Conservation (phyloP, 2,113 vertebrate species). For the Callithrix jacchus region DNA sequence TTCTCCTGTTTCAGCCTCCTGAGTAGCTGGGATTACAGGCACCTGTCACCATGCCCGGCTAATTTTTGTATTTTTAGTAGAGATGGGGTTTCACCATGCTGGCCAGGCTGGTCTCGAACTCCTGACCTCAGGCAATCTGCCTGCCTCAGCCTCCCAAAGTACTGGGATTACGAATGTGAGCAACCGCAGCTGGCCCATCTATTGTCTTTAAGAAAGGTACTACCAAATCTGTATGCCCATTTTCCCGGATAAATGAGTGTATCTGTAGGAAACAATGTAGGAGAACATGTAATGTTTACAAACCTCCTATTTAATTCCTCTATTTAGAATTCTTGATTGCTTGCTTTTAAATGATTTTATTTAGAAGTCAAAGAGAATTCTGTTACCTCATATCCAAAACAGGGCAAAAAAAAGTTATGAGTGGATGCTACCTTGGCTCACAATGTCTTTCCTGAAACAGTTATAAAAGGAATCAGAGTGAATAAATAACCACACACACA, state of each 20-base stretch:
- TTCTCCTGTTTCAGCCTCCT: too few species aligned
- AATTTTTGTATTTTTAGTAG: too few species aligned
- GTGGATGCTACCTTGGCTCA: not conserved
- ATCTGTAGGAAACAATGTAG: not conserved
- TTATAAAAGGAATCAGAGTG: not conserved
- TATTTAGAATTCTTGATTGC: not conserved
- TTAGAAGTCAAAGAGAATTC: not conserved
- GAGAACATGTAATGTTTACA: not conserved
- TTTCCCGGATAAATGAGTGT: not conserved
- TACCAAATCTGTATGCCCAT: not conserved
- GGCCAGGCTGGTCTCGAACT: too few species aligned
- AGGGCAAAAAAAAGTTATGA: not conserved
- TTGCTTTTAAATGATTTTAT: not conserved
- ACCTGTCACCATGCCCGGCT: too few species aligned
- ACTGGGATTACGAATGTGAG: too few species aligned
- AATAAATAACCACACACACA: not conserved
- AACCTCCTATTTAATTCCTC: not conserved
- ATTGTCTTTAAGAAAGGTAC: not conserved
- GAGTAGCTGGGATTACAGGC: too few species aligned
- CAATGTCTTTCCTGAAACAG: slow-evolving; percentile 2
- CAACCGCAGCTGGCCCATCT: not conserved
- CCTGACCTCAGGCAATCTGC: too few species aligned
- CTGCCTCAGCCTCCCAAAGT: too few species aligned
- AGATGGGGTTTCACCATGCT: too few species aligned
- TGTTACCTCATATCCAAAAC: not conserved